Percentiles rank a stretch among this genome's conserved stretches.
phyloP scores from a whole-genome alignment of 2,888 invertebrate genomes.

The Sminthurides aquaticus region DNA sequence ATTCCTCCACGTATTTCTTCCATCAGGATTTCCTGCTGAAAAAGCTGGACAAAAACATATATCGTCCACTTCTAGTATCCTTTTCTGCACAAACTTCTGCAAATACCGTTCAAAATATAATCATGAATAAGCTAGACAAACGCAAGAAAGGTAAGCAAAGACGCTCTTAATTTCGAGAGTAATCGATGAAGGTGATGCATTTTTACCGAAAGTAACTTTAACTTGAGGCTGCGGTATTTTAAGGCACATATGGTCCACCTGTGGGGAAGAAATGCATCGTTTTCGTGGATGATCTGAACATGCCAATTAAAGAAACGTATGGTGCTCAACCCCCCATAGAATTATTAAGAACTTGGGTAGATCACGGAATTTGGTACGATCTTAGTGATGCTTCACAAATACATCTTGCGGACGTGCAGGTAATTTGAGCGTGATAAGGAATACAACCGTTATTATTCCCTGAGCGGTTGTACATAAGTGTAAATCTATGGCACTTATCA shows the following conservation, averaged over 20 bases:
- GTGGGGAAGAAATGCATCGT: slow-evolving; percentile 80
- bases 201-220: too few relatives aligned
- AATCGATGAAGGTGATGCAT: too few relatives aligned
- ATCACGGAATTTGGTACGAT: slow-evolving; percentile 82
- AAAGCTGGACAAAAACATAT: slow-evolving; percentile 67
- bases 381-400: slow-evolving; percentile 69
- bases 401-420: slow-evolving; percentile 75
- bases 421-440: slow-evolving; percentile 48
- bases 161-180: too few relatives aligned
- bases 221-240: too few relatives aligned
- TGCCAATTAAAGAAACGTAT: slow-evolving; percentile 81
- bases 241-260: slow-evolving; percentile 84
- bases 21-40: slow-evolving; percentile 69
- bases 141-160: slow-evolving; percentile 66
- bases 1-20: too few relatives aligned
- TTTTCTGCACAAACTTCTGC: slow-evolving; percentile 92
- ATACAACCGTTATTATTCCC: background rate
- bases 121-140: slow-evolving; percentile 89
- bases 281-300: slow-evolving; percentile 93
- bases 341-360: slow-evolving; percentile 79
- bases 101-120: slow-evolving; percentile 87
- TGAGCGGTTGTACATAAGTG: too few relatives aligned
- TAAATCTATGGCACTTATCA: too few relatives aligned
- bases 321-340: slow-evolving; percentile 95
- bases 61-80: slow-evolving; percentile 77